Percentiles rank a stretch among this genome's conserved stretches.
phyloP scores from a whole-genome alignment of 2,113 vertebrate species.

The Paradoxurus hermaphroditus region DNA sequence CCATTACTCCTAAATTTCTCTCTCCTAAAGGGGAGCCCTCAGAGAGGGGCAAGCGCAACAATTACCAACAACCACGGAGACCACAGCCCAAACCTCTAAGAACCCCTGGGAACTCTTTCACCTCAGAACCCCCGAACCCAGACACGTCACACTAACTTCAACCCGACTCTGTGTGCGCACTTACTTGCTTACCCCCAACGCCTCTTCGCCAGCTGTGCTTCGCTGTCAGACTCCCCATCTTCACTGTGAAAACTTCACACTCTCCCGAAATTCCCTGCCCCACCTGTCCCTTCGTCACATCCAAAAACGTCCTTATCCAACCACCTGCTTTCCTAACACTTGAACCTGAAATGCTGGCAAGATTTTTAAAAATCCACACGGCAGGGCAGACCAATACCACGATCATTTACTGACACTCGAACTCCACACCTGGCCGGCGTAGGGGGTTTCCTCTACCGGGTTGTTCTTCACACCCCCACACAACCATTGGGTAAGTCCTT shows the following conservation, averaged over 20 bases:
- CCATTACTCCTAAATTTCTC: neutral
- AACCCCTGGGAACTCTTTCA: too few species aligned
- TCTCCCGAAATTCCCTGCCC: neutral
- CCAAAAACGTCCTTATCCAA: neutral
- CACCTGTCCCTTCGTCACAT: neutral
- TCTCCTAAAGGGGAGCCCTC: neutral
- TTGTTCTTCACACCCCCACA: neutral
- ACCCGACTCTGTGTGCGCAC: neutral
- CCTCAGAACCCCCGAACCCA: neutral
- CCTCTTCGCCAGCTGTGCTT: neutral
- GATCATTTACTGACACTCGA: too few species aligned
- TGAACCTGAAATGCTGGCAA: neutral
- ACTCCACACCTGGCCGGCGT: too few species aligned
- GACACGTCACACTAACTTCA: neutral
- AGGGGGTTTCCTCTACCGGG: neutral
- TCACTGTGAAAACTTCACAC: neutral
- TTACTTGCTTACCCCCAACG: accelerated
- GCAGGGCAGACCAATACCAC: neutral
- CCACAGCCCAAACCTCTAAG: neutral
- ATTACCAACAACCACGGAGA: neutral
- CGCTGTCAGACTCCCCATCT: neutral
- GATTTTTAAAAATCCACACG: neutral
- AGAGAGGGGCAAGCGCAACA: neutral
- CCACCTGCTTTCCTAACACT: neutral
- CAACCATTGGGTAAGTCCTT: neutral